phyloP scores from a whole-genome alignment of 2,797 vertebrate species.

The Labroides dimidiatus region DNA sequence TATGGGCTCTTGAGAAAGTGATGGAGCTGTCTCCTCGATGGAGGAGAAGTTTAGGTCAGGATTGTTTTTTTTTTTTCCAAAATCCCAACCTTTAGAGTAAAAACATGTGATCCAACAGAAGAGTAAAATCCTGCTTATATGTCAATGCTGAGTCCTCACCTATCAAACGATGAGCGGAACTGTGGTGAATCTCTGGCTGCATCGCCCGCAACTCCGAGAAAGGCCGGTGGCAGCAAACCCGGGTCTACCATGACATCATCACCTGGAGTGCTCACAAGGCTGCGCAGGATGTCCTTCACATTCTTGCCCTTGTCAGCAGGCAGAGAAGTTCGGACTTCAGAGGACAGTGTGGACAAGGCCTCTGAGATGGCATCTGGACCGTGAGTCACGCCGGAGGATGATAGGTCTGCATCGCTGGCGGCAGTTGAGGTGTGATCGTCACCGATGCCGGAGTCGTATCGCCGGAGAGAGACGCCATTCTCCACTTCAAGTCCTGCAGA shows the following conservation, averaged over 20 bases:
- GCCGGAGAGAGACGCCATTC: conserved; percentile 78
- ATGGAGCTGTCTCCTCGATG: conserved; percentile 43
- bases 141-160: conserved; percentile 79
- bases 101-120: background rate
- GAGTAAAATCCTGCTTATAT: background rate
- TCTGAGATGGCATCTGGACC: conserved; percentile 94
- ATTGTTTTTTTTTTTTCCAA: conserved; percentile 2
- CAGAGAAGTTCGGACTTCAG: conserved; percentile 87
- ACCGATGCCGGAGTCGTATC: conserved; percentile 88
- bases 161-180: conserved; percentile 96
- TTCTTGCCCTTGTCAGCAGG: conserved; percentile 89
- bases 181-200: conserved; percentile 85
- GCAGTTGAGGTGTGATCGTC: conserved; percentile 84
- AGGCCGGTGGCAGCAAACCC: conserved; percentile 87
- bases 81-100: background rate
- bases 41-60: background rate
- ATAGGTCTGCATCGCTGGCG: conserved; percentile 51
- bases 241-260: conserved; percentile 89
- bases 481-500: conserved; percentile 80
- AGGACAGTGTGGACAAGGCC: conserved; percentile 90
- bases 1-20: conserved; percentile 43
- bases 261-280: conserved; percentile 89
- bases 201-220: conserved; percentile 88
- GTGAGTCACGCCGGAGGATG: conserved; percentile 69
- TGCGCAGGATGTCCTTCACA: conserved; percentile 96